A percentile compares a stretch with the other conserved stretches of the same genome.
phyloP scores from a whole-genome alignment of 1,140 invertebrate species.

The Callitettix versicolor region DNA sequence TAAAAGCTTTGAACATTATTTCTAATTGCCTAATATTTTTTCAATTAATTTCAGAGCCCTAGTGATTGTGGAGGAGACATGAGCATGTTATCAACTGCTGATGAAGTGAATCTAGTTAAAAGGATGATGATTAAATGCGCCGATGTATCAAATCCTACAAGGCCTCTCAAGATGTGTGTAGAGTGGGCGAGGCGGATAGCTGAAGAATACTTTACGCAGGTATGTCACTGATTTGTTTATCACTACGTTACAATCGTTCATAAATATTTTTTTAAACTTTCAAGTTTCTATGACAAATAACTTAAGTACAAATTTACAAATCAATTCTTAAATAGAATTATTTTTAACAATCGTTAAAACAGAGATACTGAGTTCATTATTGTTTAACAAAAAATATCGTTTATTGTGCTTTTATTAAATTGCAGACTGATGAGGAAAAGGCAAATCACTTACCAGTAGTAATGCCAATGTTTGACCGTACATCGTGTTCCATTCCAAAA shows the following conservation, averaged over 20 bases:
- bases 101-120: conserved; percentile 74
- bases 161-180: conserved; percentile 71
- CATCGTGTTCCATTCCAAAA: conserved; percentile 87
- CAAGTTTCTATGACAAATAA: background rate
- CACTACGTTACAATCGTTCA: too few species aligned
- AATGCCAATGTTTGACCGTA: conserved; percentile 92
- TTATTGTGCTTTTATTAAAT: too few species aligned
- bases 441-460: conserved; percentile 69
- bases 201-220: conserved; percentile 87
- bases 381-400: too few species aligned
- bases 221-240: conserved; percentile 27
- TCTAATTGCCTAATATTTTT: too few species aligned
- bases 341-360: conserved; percentile 5
- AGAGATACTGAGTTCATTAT: too few species aligned
- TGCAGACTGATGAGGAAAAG: conserved; percentile 88
- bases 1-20: too few species aligned
- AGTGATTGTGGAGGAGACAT: conserved; percentile 34
- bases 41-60: conserved; percentile 16
- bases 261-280: background rate
- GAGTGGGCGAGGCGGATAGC: conserved; percentile 81
- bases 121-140: conserved; percentile 96
- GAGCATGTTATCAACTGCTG: conserved; percentile 40
- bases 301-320: background rate
- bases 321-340: background rate
- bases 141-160: conserved; percentile 87